phyloP scores from a whole-genome alignment of 2,113 vertebrate species.

The Taurulus bubalis region DNA sequence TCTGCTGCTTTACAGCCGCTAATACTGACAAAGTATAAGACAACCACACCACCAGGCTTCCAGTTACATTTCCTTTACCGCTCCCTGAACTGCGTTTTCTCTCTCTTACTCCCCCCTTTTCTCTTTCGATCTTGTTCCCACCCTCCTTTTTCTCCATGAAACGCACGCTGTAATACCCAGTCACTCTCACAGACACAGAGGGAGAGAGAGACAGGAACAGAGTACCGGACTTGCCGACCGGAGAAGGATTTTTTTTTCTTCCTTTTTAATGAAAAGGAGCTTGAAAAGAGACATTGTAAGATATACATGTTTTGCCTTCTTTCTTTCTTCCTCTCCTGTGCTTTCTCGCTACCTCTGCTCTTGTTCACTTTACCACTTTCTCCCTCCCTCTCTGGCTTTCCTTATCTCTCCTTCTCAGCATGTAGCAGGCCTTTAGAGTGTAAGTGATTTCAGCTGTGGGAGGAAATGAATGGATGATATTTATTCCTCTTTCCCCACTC shows the following conservation, averaged over 20 bases:
- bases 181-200: conserved; percentile 77
- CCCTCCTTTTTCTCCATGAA: conserved; percentile 77
- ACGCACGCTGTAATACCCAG: conserved; percentile 72
- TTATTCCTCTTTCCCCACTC: conserved; percentile 71
- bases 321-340: conserved; percentile 23
- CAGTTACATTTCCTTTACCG: conserved; percentile 68
- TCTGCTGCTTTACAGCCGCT: conserved; percentile 51
- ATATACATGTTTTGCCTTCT: conserved; percentile 52
- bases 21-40: conserved; percentile 69
- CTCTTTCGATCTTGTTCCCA: conserved; percentile 70
- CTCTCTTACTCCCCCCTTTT: conserved; percentile 71
- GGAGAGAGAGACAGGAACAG: conserved; percentile 76
- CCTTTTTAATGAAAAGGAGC: conserved; percentile 74
- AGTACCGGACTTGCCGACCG: conserved; percentile 80
- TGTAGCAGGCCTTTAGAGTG: conserved; percentile 65
- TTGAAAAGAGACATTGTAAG: conserved; percentile 75
- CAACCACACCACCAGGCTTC: conserved; percentile 59
- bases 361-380: conserved; percentile 41
- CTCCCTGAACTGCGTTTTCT: conserved; percentile 61
- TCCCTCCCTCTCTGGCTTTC: conserved; percentile 46
- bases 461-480: conserved; percentile 83
- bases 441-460: conserved; percentile 81
- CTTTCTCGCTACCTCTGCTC: conserved; percentile 25
- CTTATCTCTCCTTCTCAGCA: conserved; percentile 57
- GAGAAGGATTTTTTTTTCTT: conserved; percentile 72